A percentile compares a stretch with the other conserved stretches of the same genome.
These are phyloP conservation scores for Crotalus helleri DNA, from an alignment of 2,113 vertebrate genomes.

Conservation along the genomic window DNA sequence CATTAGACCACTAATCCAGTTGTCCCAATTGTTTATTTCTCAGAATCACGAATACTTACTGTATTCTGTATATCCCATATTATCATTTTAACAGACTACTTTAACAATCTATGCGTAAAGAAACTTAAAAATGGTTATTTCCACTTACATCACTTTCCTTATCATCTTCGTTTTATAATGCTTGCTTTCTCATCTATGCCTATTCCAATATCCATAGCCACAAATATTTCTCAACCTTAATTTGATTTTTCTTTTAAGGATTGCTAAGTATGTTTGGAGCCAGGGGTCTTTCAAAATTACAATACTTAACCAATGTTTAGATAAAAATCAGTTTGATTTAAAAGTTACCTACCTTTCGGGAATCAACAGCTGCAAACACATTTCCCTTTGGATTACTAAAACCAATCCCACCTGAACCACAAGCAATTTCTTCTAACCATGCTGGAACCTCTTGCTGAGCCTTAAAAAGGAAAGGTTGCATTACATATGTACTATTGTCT, in stretches of 20 bases:
- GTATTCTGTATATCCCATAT: not conserved
- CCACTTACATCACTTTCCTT: not conserved
- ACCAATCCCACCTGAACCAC: constrained; percentile 52
- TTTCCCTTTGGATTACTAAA: constrained; percentile 52
- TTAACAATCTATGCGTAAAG: not conserved
- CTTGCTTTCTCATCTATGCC: not conserved
- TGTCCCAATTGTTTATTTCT: not conserved
- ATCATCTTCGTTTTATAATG: not conserved
- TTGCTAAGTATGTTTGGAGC: not conserved
- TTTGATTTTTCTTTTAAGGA: not conserved
- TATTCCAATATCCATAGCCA: not conserved
- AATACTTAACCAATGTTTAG: not conserved
- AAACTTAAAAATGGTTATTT: not conserved
- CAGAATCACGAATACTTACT: not conserved
- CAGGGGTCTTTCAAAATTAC: not conserved
- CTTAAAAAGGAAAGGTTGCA: constrained; percentile 60
- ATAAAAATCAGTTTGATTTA: not conserved
- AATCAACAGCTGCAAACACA: constrained; percentile 70
- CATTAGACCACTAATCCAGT: not conserved
- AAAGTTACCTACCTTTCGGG: constrained; percentile 81
- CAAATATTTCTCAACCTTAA: not conserved
- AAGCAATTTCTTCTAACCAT: constrained; percentile 86
- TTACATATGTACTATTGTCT: not conserved
- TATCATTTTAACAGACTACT: not conserved
- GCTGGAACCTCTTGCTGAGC: constrained; percentile 89